Base-by-base conservation (phyloP, 2,797 vertebrate genomes). In the Phoebastria nigripes region DNA sequence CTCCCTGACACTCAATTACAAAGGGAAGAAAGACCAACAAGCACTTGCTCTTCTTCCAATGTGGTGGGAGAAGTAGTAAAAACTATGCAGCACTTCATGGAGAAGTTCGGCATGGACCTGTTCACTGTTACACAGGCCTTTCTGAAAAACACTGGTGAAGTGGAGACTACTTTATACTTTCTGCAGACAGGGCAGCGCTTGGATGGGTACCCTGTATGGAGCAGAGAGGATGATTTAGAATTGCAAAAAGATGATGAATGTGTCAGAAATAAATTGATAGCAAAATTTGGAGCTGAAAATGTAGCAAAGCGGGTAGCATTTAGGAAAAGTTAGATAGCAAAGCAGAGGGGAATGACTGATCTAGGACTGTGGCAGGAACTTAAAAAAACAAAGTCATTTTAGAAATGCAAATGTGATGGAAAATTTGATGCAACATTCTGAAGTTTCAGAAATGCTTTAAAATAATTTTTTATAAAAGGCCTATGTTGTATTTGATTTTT, bases 141-240 rank as follows among this genome's bases (percentile, higher is more conserved):
- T 70, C 91, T 99, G 80, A 99, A 98, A 95, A 99, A 98, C 95
- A 99, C 97, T 0, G 99, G 99, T 58, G 99, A 99, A 28, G 83
- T 98, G 54, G 94, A 97, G 41, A 97, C 97, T 20, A 98, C 99
- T 5, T 96, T 85, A 11, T 91, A 97, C 18, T 98, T 98, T 77
- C 90, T 98, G 89, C 96, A 94, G 39, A 97, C 90, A 1, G 98
- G 98, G 37, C 96, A 76, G 49, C 97, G 98, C 41, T 65, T 93
- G 29, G 98, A 98, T 47, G 98, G 98, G 4, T 97, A 96, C 55
- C 98, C 98, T 26, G 72, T 98, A 33, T 98, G 98, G 98, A 98
- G 85, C 83, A 96, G 96, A 63, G 97, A 98, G 67, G 98, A 98
- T 86, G 98, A 98, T 59, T 71, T 98, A 79, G 97, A 98, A 82